Conservation (phyloP, 1,140 invertebrate species). For the Drosophila nigrodunni region DNA sequence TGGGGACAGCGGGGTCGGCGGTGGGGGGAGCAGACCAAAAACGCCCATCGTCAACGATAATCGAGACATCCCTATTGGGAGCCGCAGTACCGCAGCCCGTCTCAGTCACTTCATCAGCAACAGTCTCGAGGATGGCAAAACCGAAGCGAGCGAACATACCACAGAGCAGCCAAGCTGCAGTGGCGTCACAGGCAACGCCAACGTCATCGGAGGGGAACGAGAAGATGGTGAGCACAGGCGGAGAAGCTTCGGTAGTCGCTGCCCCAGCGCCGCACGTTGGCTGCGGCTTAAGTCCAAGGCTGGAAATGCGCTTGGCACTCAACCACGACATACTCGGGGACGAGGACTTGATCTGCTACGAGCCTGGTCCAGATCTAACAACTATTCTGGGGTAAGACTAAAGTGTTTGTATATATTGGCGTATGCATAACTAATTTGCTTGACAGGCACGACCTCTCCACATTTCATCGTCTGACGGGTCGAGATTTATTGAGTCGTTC, state of each 20-base stretch:
- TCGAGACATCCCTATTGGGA: constrained; percentile 83
- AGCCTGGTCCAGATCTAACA: constrained; percentile 85
- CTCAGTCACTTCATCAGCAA: constrained; percentile 83
- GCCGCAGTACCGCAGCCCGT: constrained; percentile 59
- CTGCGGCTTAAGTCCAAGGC: constrained; percentile 86
- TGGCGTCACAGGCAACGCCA: background rate
- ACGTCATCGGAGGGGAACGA: background rate
- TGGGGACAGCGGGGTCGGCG: background rate
- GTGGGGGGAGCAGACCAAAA: constrained; percentile 45
- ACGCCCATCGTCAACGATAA: constrained; percentile 83
- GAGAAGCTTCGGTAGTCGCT: constrained; percentile 85
- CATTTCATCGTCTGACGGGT: constrained; percentile 84
- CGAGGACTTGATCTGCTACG: constrained; percentile 85
- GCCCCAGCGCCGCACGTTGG: constrained; percentile 83
- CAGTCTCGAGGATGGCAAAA: constrained; percentile 84
- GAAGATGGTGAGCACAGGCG: constrained; percentile 3
- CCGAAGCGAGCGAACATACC: constrained; percentile 68
- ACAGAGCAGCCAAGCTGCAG: constrained; percentile 61
- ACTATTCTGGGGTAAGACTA: constrained; percentile 82
- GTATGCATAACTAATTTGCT: background rate
- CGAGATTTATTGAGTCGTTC: constrained; percentile 85
- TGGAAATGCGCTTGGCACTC: constrained; percentile 87
- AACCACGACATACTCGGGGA: constrained; percentile 85
- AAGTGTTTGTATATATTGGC: too few relatives aligned
- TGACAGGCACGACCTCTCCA: constrained; percentile 84